phyloP scores from a whole-genome alignment of 2,113 vertebrate species.

The Cisticola juncidis region DNA sequence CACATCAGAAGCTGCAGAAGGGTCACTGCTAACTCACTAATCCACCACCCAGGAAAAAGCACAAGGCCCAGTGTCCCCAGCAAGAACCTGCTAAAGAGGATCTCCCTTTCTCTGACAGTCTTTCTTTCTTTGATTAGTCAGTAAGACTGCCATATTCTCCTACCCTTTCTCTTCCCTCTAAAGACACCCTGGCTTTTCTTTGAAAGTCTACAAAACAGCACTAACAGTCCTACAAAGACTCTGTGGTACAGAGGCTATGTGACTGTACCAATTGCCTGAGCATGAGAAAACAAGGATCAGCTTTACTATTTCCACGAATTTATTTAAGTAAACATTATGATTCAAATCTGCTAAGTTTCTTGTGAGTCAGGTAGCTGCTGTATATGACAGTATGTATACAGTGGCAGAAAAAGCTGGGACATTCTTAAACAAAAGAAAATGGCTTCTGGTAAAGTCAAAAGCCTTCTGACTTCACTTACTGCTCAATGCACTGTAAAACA shows the following conservation, averaged over 20 bases:
- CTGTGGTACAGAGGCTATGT: rapidly evolving
- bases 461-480: neutral
- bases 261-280: neutral
- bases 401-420: neutral
- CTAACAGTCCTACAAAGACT: neutral
- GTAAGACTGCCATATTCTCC: neutral
- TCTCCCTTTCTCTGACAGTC: neutral
- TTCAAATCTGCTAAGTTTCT: neutral
- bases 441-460: neutral
- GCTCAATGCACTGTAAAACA: neutral
- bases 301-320: neutral
- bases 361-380: neutral
- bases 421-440: neutral
- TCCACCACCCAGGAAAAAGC: neutral
- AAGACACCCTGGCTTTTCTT: neutral
- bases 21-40: neutral
- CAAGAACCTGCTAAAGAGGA: neutral
- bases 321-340: neutral
- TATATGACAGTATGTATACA: rapidly evolving
- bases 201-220: neutral
- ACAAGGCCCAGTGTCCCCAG: neutral
- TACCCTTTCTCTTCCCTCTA: neutral
- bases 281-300: neutral
- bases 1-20: neutral
- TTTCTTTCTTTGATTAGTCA: neutral